These are phyloP conservation scores for Rhinogobius similis DNA, from an alignment of 2,113 vertebrate species.

Conservation along the genomic window DNA sequence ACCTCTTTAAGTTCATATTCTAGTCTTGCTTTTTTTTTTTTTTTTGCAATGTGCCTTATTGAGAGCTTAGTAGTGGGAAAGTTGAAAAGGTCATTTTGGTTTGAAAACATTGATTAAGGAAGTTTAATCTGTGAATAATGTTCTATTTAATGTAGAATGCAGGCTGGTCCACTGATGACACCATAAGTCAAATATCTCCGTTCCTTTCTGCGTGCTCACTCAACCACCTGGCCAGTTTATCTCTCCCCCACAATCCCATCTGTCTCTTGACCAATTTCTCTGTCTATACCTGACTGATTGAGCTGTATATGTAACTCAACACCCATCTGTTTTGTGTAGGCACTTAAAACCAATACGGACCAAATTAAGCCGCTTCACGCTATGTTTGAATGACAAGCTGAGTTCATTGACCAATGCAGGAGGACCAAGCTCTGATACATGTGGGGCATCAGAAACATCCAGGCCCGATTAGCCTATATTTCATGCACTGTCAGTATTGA, in stretches of 20 bases:
- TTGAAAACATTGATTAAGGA: neutral
- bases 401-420: slow-evolving; percentile 35
- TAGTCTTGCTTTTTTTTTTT: too few relatives aligned
- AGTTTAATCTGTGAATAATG: neutral
- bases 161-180: neutral
- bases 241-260: slow-evolving; percentile 47
- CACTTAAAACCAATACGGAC: slow-evolving; percentile 63
- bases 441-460: slow-evolving; percentile 42
- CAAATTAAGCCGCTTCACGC: slow-evolving; percentile 70
- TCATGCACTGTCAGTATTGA: slow-evolving; percentile 34
- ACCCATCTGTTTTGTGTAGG: slow-evolving; percentile 66
- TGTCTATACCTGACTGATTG: slow-evolving; percentile 57
- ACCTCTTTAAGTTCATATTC: too few relatives aligned
- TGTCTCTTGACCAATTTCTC: slow-evolving; percentile 32
- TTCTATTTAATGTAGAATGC: neutral
- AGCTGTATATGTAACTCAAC: slow-evolving; percentile 60
- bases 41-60: too few relatives aligned
- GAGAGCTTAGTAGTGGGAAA: too few relatives aligned
- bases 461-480: slow-evolving; percentile 26
- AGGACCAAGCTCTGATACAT: slow-evolving; percentile 23
- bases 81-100: neutral
- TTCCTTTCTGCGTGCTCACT: neutral
- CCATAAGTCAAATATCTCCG: slow-evolving; percentile 13
- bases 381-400: slow-evolving; percentile 51
- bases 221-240: slow-evolving; percentile 46